These are phyloP conservation scores for Dicranocentrus wangi DNA, from an alignment of 2,888 invertebrate species.

Conservation along the genomic window DNA sequence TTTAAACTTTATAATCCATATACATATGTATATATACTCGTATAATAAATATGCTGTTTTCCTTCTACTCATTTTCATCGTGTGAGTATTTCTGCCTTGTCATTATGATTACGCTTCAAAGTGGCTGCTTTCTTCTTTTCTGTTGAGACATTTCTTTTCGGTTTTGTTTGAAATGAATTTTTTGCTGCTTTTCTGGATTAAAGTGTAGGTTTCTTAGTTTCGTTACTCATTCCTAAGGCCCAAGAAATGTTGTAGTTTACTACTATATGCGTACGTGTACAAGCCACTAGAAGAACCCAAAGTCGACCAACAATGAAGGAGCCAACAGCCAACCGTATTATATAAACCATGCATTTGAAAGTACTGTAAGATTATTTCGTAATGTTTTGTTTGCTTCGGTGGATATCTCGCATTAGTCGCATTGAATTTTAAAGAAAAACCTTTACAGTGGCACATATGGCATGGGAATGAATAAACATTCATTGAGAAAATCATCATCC, in stretches of 20 bases:
- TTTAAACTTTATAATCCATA: not conserved
- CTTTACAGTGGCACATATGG: too few species aligned
- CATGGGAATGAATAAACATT: not conserved
- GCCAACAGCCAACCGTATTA: not conserved
- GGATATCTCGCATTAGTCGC: not conserved
- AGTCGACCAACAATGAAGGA: not conserved
- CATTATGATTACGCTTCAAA: slow-evolving; percentile 21
- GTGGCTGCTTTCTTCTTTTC: not conserved
- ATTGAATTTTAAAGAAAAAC: too few species aligned
- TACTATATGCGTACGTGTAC: too few species aligned
- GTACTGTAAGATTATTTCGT: slow-evolving; percentile 12
- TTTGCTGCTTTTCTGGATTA: slow-evolving; percentile 1
- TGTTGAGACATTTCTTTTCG: slow-evolving; percentile 38
- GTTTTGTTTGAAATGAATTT: slow-evolving; percentile 34
- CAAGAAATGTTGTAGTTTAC: too few species aligned
- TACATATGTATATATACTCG: too few species aligned
- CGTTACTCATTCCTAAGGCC: too few species aligned
- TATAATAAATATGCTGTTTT: not conserved
- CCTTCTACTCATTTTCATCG: not conserved
- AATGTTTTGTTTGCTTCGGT: not conserved
- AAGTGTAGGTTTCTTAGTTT: not conserved
- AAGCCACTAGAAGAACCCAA: not conserved
- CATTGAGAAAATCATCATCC: not conserved
- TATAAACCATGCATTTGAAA: slow-evolving; percentile 13
- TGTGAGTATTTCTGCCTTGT: slow-evolving; percentile 9